These are phyloP conservation scores for Hippopotamyrus pictus DNA, from an alignment of 2,797 vertebrate genomes.

Conservation along the genomic window DNA sequence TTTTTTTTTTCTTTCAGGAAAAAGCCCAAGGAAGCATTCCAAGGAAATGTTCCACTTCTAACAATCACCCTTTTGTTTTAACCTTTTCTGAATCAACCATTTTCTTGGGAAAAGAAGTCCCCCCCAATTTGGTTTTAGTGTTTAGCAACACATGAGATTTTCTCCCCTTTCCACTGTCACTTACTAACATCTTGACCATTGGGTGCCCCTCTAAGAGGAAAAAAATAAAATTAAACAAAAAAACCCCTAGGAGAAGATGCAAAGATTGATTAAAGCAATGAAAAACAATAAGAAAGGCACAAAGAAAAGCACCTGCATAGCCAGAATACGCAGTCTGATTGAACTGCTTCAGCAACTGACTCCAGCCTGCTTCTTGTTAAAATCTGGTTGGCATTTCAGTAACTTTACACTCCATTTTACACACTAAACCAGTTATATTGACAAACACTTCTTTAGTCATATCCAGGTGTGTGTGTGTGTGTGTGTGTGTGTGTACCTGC, in stretches of 20 bases:
- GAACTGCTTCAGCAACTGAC: neutral
- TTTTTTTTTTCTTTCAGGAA: neutral
- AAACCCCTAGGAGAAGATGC: slow-evolving; percentile 69
- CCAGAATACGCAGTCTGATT: neutral
- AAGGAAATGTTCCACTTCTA: neutral
- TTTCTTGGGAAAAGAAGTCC: neutral
- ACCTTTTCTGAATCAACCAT: neutral
- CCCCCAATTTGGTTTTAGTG: neutral
- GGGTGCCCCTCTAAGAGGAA: slow-evolving; percentile 33
- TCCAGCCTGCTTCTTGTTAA: neutral
- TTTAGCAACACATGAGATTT: neutral
- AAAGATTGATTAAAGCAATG: slow-evolving; percentile 67
- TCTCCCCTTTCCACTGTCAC: slow-evolving; percentile 30
- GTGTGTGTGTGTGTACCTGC: neutral
- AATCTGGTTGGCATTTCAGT: neutral
- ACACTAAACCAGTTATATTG: neutral
- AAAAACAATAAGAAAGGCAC: slow-evolving; percentile 45
- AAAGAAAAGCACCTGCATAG: slow-evolving; percentile 39
- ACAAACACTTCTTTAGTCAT: neutral
- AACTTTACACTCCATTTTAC: neutral
- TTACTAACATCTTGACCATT: slow-evolving; percentile 17
- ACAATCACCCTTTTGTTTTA: neutral
- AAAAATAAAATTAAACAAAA: slow-evolving; percentile 52
- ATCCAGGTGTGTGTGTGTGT: neutral
- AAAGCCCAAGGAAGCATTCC: neutral